Conservation (phyloP, 2,888 invertebrate species). For the Orthonevra nobilis region DNA sequence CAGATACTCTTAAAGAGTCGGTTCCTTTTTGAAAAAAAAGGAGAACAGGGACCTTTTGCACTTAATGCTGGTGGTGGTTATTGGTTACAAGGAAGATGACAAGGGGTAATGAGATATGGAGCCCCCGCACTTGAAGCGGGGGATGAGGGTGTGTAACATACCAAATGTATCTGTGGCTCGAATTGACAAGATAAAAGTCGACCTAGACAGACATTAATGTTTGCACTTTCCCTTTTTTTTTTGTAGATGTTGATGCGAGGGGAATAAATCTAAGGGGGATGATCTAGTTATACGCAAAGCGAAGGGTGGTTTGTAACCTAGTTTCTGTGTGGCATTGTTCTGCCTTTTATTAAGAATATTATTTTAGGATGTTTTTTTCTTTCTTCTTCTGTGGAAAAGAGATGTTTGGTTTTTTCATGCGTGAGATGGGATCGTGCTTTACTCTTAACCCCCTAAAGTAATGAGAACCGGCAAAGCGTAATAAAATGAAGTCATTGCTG, state of each 20-base stretch:
- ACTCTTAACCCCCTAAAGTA: not conserved
- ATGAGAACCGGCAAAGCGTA: not conserved
- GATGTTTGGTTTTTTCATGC: not conserved
- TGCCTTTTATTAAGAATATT: not conserved
- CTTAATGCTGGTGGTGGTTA: too few relatives aligned
- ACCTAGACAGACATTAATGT: conserved; percentile 33
- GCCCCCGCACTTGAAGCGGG: too few relatives aligned
- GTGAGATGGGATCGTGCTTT: too few relatives aligned
- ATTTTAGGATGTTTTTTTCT: not conserved
- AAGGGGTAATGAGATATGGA: too few relatives aligned
- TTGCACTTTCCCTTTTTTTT: conserved; percentile 25
- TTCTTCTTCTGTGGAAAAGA: not conserved
- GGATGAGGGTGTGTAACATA: too few relatives aligned
- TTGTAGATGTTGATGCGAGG: not conserved
- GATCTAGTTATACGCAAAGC: too few relatives aligned
- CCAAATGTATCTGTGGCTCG: conserved; percentile 15
- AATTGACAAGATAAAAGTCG: conserved; percentile 38
- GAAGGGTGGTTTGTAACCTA: conserved; percentile 22
- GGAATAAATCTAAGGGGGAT: not conserved
- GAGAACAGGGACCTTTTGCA: too few relatives aligned
- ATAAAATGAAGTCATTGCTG: conserved; percentile 14
- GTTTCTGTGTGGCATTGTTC: conserved; percentile 4
- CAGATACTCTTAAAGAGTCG: conserved; percentile 8
- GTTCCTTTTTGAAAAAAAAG: too few relatives aligned
- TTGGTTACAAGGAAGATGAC: too few relatives aligned